Evolutionary conservation across 2,113 vertebrate species (phyloP), one percentile per base, ranked within the genome.

Genomic region (Rhabdomys dilectus): DNA sequence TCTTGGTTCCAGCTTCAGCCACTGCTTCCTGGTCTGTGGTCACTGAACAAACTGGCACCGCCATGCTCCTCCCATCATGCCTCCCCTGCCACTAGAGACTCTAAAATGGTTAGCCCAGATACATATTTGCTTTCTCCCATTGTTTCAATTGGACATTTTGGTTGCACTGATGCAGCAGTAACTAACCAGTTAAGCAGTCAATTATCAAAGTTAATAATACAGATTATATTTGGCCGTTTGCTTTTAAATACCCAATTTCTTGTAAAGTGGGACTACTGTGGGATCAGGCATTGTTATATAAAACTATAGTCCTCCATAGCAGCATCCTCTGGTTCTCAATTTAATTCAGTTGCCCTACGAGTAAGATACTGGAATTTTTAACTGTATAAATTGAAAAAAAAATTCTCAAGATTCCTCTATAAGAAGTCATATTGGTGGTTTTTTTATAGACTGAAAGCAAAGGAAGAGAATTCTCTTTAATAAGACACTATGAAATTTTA

Each of bases 231-330:
- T 51, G 42, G 5, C 10, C 21, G 75, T 60, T 89, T 77, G 3
- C 34, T 34, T 76, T 85, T 45, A 89, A 97, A 78, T 53, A 51
- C 8, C 60, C 34, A 86, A 66, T 73, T 91, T 88, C 39, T 75
- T 48, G 17, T 78, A 85, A 64, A 66, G n/a, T 6, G 4, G 45
- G 12, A 62, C 62, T 42, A 51, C 48, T n/a, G 16, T 31, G 48
- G 16, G 3, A 86, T 31, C 24, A 4, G 15, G 16, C n/a, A 34
- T 75, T 42, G 26, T 75, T 11, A 2, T 45, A 19, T 26, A 94
- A 51, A 89, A 60, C 64, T 85, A 6, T 45, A 12, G 86, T 17
- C 21, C 85, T 34, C 13, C 45, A 64, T 16, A 13, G 19, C 36
- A 62, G 31, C 58, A 60, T 90, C 73, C 68, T 34, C 11, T 75